Evolutionary conservation across 1,140 invertebrate species (phyloP), one percentile per base, ranked within the genome.

Genomic region (Coenobita brevimanus): DNA sequence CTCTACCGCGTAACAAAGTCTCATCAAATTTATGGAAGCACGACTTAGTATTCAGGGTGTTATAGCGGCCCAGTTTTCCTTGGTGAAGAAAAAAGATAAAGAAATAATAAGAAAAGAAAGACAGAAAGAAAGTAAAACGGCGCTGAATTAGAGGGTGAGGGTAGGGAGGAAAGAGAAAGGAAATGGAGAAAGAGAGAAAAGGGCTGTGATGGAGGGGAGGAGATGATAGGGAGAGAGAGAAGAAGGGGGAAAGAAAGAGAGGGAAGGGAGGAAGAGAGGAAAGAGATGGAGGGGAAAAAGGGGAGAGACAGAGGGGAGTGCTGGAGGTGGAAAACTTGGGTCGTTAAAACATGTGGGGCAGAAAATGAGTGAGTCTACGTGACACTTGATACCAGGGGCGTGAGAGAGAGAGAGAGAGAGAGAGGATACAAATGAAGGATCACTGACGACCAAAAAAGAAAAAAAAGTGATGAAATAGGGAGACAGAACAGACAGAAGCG

Each of bases 151-250:
- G 17, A 3, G 30, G 30, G 38, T 17, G 36, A 17, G 17, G 13
- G 30, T 36, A 73, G 13, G 36, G 36, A 36, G 33, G 54, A 57
- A 57, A 57, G 54, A n/a, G 54, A 57, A n/a, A 57, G n/a, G n/a
- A 57, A 57, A 57, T 10, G n/a, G n/a, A n/a, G n/a, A n/a, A n/a
- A n/a, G n/a, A n/a, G 54, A 64, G 33, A 64, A 64, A 64, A 64
- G 4, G 21, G 21, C n/a, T n/a, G 3, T 24, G 33, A 21, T 24
- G 3, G 38, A 3, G 3, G 69, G 38, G 4, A 73, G 13, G 17
- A 36, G 69, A 33, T 36, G 30, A 24, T 30, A 17, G 30, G 38
- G 38, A 73, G 30, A 33, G 13, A 17, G 17, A 73, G 13, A 73
- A 73, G 38, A 38, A 27, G 38, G 36, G 8, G 36, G 69, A 33